A percentile compares a stretch with the other conserved stretches of the same genome.
Conservation (phyloP, 1,140 invertebrate genomes). For the Bombus vancouverensis region DNA sequence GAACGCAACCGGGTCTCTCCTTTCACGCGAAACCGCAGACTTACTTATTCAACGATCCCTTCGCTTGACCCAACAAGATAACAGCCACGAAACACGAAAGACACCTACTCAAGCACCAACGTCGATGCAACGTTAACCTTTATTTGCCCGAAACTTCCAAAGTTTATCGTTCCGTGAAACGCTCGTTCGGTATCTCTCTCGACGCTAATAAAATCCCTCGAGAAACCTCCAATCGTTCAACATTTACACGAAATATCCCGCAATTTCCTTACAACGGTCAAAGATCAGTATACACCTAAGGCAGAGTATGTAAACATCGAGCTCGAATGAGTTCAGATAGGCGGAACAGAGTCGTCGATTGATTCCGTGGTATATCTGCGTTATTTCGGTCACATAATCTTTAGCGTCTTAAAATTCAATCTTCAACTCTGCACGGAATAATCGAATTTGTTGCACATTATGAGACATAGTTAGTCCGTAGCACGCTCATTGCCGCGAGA, state of each 20-base stretch:
- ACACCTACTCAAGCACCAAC: constrained; percentile 3
- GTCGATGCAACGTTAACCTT: constrained; percentile 22
- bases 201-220: background rate
- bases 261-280: constrained; percentile 10
- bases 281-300: background rate
- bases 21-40: constrained; percentile 9
- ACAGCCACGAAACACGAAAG: constrained; percentile 23
- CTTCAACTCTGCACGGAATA: too few species aligned
- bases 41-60: constrained; percentile 26
- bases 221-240: background rate
- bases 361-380: background rate
- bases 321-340: background rate
- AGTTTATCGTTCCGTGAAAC: constrained; percentile 19
- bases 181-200: background rate
- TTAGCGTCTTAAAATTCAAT: too few species aligned
- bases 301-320: background rate
- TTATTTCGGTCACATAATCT: too few species aligned
- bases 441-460: too few species aligned
- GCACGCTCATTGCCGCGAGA: too few species aligned
- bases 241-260: background rate
- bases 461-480: too few species aligned
- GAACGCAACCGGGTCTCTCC: background rate
- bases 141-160: constrained; percentile 1
- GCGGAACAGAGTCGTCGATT: background rate
- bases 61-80: constrained; percentile 19